Evolutionary conservation across 1,140 invertebrate species (phyloP).

Genomic region (Harpegnathos saltator): DNA sequence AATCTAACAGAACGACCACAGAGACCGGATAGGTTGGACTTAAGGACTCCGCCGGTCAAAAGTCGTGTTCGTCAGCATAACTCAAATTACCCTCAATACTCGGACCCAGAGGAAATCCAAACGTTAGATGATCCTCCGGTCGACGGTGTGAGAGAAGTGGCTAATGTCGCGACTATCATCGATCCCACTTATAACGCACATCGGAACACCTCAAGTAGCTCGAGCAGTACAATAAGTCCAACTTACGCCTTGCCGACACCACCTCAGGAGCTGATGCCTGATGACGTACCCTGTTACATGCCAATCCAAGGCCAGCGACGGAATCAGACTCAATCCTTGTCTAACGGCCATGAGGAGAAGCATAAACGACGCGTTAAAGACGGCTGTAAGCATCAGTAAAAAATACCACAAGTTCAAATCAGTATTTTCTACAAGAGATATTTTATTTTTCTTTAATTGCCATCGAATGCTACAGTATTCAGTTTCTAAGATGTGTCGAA

Average conservation of each 20-base stretch:
- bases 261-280: conserved; percentile 80
- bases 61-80: conserved; percentile 60
- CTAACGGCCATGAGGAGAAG: conserved; percentile 85
- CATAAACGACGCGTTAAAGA: conserved; percentile 85
- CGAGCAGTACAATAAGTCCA: conserved; percentile 81
- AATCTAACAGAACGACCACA: conserved; percentile 78
- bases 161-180: conserved; percentile 84
- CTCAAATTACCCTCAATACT: conserved; percentile 76
- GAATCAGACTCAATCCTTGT: conserved; percentile 83
- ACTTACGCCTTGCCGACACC: conserved; percentile 79
- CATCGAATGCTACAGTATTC: conserved; percentile 42
- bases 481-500: background rate
- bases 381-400: conserved; percentile 85
- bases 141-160: conserved; percentile 76
- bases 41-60: conserved; percentile 73
- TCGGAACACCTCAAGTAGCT: conserved; percentile 80
- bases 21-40: conserved; percentile 82
- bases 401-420: background rate
- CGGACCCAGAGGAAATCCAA: conserved; percentile 85
- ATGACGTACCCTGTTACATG: conserved; percentile 91
- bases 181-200: conserved; percentile 83
- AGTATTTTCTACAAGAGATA: conserved; percentile 23
- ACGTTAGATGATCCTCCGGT: conserved; percentile 73
- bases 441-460: conserved; percentile 36
- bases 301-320: conserved; percentile 92